Percentiles rank a stretch among this genome's conserved stretches.
Evolutionary conservation across 1,140 invertebrate species (phyloP).

Genomic region (Oedothorax gibbosus): DNA sequence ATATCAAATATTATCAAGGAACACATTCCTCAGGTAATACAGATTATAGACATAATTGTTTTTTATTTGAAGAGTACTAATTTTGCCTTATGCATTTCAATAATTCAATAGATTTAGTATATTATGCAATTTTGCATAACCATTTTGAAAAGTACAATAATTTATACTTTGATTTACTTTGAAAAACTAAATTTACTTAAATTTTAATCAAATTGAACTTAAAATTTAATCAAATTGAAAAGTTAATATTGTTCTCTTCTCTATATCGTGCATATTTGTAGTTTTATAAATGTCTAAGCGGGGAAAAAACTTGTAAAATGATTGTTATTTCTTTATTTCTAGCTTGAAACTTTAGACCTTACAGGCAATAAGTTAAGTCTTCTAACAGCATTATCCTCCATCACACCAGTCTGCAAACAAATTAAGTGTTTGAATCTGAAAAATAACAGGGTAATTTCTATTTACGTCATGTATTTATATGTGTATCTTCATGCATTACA

Average conservation of each 20-base stretch:
- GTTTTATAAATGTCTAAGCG: background rate
- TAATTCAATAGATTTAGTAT: no score
- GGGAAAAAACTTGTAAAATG: no score
- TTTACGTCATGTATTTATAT: background rate
- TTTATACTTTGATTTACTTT: background rate
- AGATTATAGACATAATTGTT: conserved; percentile 6
- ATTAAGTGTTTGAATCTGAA: conserved; percentile 84
- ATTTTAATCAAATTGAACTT: background rate
- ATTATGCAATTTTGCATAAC: background rate
- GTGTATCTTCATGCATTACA: background rate
- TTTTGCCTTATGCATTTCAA: no score
- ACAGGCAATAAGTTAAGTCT: conserved; percentile 82
- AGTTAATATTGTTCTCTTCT: background rate
- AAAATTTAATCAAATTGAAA: background rate
- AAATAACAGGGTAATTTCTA: conserved; percentile 80
- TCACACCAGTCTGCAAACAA: conserved; percentile 77
- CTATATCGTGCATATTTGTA: background rate
- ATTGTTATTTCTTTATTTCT: conserved; percentile 13
- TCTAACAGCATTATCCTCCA: conserved; percentile 76
- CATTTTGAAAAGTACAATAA: background rate
- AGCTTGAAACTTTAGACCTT: conserved; percentile 77
- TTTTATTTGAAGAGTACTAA: background rate
- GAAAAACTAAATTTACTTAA: background rate
- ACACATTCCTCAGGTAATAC: conserved; percentile 81
- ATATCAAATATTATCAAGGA: conserved; percentile 83